Conservation (phyloP, 2,113 vertebrate species). For the Hemichromis elongatus region DNA sequence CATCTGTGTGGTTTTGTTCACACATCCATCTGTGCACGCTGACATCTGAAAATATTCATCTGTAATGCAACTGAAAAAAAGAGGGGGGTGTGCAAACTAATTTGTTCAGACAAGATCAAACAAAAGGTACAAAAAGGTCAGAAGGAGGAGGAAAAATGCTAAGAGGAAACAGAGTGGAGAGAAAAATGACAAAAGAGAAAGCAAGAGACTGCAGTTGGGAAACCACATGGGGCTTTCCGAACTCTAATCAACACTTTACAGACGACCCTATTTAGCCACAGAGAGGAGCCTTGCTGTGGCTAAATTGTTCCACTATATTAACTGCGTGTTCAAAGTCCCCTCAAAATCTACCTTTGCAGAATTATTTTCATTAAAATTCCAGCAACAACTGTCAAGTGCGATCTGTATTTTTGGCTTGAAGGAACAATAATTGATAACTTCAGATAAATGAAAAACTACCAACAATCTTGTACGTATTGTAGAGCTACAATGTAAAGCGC, state of each 20-base stretch:
- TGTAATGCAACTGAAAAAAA: neutral
- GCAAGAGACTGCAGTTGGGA: neutral
- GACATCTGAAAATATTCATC: neutral
- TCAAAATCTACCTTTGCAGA: neutral
- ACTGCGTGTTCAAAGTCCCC: neutral
- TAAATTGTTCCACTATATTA: neutral
- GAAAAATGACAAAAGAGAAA: neutral
- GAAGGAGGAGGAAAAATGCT: neutral
- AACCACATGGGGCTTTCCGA: conserved; percentile 68
- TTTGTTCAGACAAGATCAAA: neutral
- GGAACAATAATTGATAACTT: neutral
- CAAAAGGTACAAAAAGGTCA: conserved; percentile 2
- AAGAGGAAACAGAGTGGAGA: neutral
- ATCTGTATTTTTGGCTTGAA: neutral
- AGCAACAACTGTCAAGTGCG: neutral
- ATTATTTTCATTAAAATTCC: neutral
- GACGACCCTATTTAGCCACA: neutral
- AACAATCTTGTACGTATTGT: neutral
- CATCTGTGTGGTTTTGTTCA: neutral
- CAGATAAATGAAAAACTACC: neutral
- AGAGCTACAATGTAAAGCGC: neutral
- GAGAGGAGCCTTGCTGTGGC: neutral
- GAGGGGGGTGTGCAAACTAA: neutral
- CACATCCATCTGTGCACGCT: neutral
- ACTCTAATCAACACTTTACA: neutral